Base-by-base conservation (phyloP, 2,113 vertebrate genomes). In the Forbesichthys agassizii region DNA sequence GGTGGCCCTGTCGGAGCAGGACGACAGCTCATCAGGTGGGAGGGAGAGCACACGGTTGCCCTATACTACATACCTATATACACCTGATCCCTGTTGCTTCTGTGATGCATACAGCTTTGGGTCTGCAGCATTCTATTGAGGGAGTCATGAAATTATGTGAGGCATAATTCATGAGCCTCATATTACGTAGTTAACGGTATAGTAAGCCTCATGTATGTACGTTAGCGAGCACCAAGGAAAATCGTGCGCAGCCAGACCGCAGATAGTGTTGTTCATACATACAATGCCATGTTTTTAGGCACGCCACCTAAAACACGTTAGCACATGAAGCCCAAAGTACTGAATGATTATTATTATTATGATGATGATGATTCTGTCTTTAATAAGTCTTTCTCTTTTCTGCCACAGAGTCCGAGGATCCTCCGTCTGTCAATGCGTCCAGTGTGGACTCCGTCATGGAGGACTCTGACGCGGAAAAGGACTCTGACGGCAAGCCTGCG, bases 11-110 rank as follows among this genome's bases (percentile, higher is more conserved):
- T 99, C 97, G 54, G 97, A 98, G 76, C 94, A 94, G 57, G 98
- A 98, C 5, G 96, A 98, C 18, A 97, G 93, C 83, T 96, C 94
- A 61, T 96, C 98, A 92, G 97, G 98, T 99, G 81, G n/a, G 77
- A 20, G 27, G 16, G 4, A 36, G 13, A 64, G 33, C 9, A 6
- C n/a, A 51, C 46, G 0, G 9, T 48, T 66, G 11, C 51, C 18
- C 6, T 73, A 46, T 20, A 48, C 54, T 52, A 16, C 16, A 16
- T 16, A 16, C 16, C 16, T 16, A 16, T 16, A 1, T 11, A 11
- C 11, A 52, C 9, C 11, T 52, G 49, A 42, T 42, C 7, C 36
- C 4, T 42, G 4, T 42, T 42, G 5, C 36, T 42, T 42, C 36
- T 6, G 36, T 42, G 36, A 42, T 8, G 36, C 36, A 42, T 42